These are phyloP conservation scores for Clarias laeviceps DNA, from an alignment of 2,797 vertebrate genomes.

Conservation along the genomic window DNA sequence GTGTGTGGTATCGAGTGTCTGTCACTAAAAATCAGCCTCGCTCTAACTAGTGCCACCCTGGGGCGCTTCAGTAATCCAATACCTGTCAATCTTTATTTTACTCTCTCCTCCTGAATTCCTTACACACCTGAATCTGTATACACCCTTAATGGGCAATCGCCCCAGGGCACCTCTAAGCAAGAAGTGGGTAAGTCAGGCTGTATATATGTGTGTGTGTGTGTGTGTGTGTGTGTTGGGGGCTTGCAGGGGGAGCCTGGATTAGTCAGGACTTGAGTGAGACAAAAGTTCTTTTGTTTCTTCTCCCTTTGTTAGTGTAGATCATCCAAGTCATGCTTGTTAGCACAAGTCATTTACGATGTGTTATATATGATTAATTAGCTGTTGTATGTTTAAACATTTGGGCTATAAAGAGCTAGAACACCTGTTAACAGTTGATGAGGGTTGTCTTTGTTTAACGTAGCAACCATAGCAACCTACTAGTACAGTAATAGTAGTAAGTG, in stretches of 20 bases:
- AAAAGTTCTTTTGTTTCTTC: constrained; percentile 42
- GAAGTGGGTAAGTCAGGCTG: constrained; percentile 37
- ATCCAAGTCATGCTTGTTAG: background rate
- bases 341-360: constrained; percentile 2
- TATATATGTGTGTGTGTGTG: constrained; percentile 10
- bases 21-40: constrained; percentile 40
- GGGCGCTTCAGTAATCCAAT: constrained; percentile 53
- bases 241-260: background rate
- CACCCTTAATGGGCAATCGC: constrained; percentile 56
- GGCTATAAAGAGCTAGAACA: constrained; percentile 1
- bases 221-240: too few species aligned
- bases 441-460: background rate
- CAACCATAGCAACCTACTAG: background rate
- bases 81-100: constrained; percentile 52
- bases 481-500: background rate
- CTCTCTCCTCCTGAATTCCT: constrained; percentile 31
- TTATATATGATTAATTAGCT: constrained; percentile 16
- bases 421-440: background rate
- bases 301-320: constrained; percentile 33
- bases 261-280: constrained; percentile 15
- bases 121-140: constrained; percentile 55
- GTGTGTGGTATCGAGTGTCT: constrained; percentile 44
- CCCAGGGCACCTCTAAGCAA: constrained; percentile 53
- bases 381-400: background rate
- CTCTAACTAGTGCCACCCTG: constrained; percentile 49